Percentiles rank a stretch among this genome's conserved stretches.
These are phyloP conservation scores for Tenthredo scrophulariae DNA, from an alignment of 2,888 invertebrate species.

Conservation along the genomic window DNA sequence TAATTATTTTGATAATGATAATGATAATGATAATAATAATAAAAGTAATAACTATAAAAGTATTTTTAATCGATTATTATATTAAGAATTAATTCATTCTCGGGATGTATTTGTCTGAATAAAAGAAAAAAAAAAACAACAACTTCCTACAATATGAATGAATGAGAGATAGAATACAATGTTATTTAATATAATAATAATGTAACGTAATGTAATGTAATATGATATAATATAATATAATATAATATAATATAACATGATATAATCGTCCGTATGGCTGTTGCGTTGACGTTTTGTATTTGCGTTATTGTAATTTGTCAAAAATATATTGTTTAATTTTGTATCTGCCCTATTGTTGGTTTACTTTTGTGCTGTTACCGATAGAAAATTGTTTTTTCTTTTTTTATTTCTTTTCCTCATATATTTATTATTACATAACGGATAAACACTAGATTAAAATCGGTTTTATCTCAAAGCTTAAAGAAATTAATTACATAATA, in stretches of 20 bases:
- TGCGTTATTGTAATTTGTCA: slow-evolving; percentile 72
- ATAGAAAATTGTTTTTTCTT: neutral
- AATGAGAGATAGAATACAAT: slow-evolving; percentile 4
- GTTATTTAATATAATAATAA: neutral
- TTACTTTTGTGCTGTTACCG: slow-evolving; percentile 66
- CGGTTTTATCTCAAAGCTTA: neutral
- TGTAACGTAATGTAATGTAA: neutral
- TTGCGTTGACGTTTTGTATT: slow-evolving; percentile 62
- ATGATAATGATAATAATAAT: neutral
- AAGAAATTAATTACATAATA: too few species aligned
- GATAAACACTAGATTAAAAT: neutral
- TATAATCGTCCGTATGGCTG: slow-evolving; percentile 35
- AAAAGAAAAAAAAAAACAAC: neutral
- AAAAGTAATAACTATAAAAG: neutral
- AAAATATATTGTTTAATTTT: slow-evolving; percentile 74
- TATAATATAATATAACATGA: neutral
- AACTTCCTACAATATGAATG: neutral
- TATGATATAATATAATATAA: neutral
- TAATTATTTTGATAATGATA: neutral
- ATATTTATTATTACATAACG: too few species aligned
- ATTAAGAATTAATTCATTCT: neutral
- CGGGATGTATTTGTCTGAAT: neutral
- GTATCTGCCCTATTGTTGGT: slow-evolving; percentile 73
- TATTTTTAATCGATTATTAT: neutral
- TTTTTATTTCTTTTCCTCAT: too few species aligned